phyloP scores from a whole-genome alignment of 2,797 vertebrate species.

The Myiothlypis chrysogaster region DNA sequence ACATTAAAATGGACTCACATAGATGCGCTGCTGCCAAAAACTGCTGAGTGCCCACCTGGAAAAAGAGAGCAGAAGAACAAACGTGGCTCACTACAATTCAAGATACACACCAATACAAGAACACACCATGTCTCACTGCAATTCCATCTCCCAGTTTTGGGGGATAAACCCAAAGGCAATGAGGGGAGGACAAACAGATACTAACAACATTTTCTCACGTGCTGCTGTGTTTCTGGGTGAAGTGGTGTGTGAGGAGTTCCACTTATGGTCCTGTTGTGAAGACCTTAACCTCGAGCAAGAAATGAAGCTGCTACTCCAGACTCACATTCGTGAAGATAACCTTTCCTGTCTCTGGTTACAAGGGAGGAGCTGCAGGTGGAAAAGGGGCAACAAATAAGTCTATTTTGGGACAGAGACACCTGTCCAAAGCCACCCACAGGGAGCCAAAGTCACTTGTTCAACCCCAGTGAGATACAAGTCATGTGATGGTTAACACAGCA shows the following conservation, averaged over 20 bases:
- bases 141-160: neutral
- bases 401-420: too few species aligned
- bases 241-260: neutral
- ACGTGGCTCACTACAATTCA: neutral
- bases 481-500: accelerated
- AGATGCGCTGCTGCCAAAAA: accelerated
- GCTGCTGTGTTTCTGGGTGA: neutral
- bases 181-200: neutral
- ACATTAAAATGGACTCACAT: accelerated
- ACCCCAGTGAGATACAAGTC: neutral
- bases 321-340: neutral
- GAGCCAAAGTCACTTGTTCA: neutral
- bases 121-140: accelerated
- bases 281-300: neutral
- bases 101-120: too few species aligned
- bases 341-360: accelerated
- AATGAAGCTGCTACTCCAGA: neutral
- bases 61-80: neutral
- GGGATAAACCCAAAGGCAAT: neutral
- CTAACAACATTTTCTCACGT: accelerated
- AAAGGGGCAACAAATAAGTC: neutral
- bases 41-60: accelerated
- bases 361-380: neutral
- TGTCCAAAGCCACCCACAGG: neutral
- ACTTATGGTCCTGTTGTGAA: accelerated